Conservation (phyloP, 2,113 vertebrate species). For the Abramis brama region DNA sequence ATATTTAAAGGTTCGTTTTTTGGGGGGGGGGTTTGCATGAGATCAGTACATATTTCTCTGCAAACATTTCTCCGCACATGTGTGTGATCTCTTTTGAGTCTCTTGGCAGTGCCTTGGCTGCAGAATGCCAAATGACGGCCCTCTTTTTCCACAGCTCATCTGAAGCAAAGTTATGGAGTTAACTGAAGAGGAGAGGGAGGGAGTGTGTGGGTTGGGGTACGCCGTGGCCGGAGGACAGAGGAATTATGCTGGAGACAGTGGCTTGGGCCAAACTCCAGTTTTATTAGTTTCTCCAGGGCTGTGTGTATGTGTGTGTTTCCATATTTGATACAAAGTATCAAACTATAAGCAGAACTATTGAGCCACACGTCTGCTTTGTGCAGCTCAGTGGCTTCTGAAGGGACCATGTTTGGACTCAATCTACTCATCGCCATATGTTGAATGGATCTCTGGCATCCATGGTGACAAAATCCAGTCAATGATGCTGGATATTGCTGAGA, state of each 20-base stretch:
- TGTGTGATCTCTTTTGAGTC: slow-evolving; percentile 57
- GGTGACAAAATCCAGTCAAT: slow-evolving; percentile 20
- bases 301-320: slow-evolving; percentile 56
- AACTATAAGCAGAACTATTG: slow-evolving; percentile 27
- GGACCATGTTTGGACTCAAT: neutral
- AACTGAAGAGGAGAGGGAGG: slow-evolving; percentile 29
- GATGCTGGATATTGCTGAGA: neutral
- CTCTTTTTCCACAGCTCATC: slow-evolving; percentile 62
- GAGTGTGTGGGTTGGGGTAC: slow-evolving; percentile 66
- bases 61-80: neutral
- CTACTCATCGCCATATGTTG: neutral
- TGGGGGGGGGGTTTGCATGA: too few species aligned
- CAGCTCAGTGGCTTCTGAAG: slow-evolving; percentile 23
- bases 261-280: slow-evolving; percentile 79
- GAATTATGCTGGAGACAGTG: slow-evolving; percentile 81
- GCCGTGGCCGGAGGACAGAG: slow-evolving; percentile 73
- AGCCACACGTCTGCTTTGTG: slow-evolving; percentile 20
- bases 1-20: neutral
- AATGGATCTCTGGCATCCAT: slow-evolving; percentile 16
- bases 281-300: slow-evolving; percentile 75
- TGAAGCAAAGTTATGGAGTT: slow-evolving; percentile 9
- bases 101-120: slow-evolving; percentile 65
- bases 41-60: neutral
- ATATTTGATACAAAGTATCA: slow-evolving; percentile 28
- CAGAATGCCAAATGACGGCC: slow-evolving; percentile 63